phyloP scores from a whole-genome alignment of 2,888 invertebrate species.

The Alloscopus bannaensis region DNA sequence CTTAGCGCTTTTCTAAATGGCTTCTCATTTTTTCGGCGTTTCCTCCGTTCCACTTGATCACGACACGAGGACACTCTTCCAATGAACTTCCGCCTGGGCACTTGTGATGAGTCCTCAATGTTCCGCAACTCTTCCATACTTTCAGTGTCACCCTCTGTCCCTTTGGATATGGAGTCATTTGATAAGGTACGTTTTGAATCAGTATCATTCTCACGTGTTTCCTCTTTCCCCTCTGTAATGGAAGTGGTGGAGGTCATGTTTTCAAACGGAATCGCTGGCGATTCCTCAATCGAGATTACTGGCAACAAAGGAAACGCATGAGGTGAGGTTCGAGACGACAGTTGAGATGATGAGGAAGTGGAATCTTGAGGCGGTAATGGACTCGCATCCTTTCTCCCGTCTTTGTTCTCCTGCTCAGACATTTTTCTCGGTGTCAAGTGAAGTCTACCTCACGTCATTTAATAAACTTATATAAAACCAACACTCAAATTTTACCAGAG shows the following conservation, averaged over 20 bases:
- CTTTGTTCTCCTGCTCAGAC: too few species aligned
- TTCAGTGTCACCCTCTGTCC: neutral
- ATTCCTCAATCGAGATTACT: slow-evolving; percentile 43
- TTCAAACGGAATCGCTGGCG: slow-evolving; percentile 2
- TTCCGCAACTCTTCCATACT: neutral
- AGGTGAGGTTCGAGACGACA: neutral
- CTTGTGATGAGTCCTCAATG: too few species aligned
- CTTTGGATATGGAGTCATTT: neutral
- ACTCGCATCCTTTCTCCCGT: too few species aligned
- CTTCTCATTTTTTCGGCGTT: too few species aligned
- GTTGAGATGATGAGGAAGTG: neutral
- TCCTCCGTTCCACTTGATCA: neutral
- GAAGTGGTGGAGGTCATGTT: neutral
- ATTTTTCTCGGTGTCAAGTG: too few species aligned
- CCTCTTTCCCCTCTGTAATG: neutral
- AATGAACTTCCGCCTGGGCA: neutral
- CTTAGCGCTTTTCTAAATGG: slow-evolving; percentile 50
- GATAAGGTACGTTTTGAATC: neutral
- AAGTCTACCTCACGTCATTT: too few species aligned
- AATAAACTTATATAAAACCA: too few species aligned
- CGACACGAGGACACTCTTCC: neutral
- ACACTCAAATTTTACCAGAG: too few species aligned
- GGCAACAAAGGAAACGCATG: slow-evolving; percentile 20
- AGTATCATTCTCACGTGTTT: slow-evolving; percentile 1
- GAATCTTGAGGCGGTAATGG: too few species aligned